Percentiles rank a stretch among this genome's conserved stretches.
These are phyloP conservation scores for Cydia strobilella DNA, from an alignment of 1,140 invertebrate species.

Conservation along the genomic window DNA sequence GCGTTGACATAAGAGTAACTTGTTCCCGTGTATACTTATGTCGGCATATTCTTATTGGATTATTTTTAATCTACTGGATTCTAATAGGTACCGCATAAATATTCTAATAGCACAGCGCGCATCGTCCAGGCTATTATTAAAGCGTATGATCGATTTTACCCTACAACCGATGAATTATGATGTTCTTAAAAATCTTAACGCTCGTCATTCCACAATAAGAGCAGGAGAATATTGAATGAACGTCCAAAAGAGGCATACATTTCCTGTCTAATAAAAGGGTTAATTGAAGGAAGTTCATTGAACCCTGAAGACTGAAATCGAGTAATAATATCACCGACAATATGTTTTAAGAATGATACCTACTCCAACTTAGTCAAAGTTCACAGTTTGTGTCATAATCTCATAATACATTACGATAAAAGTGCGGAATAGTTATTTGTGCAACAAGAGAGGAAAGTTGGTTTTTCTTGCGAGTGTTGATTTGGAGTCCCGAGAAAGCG, in stretches of 20 bases:
- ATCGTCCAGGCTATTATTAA: neutral
- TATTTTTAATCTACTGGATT: neutral
- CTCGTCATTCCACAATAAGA: constrained; percentile 6
- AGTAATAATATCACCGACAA: neutral
- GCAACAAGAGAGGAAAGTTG: no score
- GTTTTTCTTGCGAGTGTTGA: no score
- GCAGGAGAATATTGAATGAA: constrained; percentile 13
- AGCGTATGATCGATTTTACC: neutral
- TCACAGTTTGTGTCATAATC: no score
- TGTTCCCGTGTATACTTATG: neutral
- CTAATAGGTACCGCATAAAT: neutral
- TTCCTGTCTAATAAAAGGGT: constrained; percentile 30
- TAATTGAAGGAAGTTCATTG: constrained; percentile 17
- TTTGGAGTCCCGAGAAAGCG: no score
- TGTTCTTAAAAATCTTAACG: constrained; percentile 25
- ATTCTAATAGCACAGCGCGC: neutral
- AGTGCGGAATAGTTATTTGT: no score
- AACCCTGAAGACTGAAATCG: neutral
- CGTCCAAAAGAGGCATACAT: constrained; percentile 21
- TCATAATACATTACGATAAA: no score
- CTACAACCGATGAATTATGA: constrained; percentile 2
- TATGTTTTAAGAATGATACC: neutral
- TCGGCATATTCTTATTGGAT: neutral
- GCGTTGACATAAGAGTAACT: neutral
- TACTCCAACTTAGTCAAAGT: neutral